Evolutionary conservation across 2,888 invertebrate species (phyloP).

Genomic region (Lordiphosa andalusiaca): DNA sequence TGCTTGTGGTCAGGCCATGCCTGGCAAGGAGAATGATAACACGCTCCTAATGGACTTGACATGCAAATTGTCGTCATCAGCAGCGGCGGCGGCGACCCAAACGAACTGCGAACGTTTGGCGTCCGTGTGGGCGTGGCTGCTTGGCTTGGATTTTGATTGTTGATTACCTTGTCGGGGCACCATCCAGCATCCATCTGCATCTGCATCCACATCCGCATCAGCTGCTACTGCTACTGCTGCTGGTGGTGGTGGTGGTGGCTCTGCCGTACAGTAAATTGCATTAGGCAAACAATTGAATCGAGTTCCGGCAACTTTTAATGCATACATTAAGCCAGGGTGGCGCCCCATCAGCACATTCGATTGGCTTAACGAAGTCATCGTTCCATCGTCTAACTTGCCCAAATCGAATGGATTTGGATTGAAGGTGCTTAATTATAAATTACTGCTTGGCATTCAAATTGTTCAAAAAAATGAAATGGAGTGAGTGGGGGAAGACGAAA

Average conservation of each 20-base stretch:
- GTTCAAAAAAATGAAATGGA: no score
- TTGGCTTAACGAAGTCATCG: slow-evolving; percentile 30
- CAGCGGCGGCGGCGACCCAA: slow-evolving; percentile 19
- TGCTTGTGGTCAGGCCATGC: slow-evolving; percentile 13
- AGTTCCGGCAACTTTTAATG: slow-evolving; percentile 37
- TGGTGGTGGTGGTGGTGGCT: slow-evolving; percentile 13
- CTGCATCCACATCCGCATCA: background rate
- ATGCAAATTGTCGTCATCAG: slow-evolving; percentile 63
- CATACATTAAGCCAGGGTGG: slow-evolving; percentile 26
- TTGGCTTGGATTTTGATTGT: slow-evolving; percentile 54
- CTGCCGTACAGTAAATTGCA: slow-evolving; percentile 47
- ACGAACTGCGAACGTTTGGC: slow-evolving; percentile 8
- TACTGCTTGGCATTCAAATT: no score
- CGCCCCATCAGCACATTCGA: slow-evolving; percentile 12
- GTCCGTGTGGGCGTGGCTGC: slow-evolving; percentile 15
- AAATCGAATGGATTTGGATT: background rate
- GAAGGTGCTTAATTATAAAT: slow-evolving; percentile 4
- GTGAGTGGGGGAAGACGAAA: no score
- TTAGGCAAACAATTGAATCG: slow-evolving; percentile 57
- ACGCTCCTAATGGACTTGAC: slow-evolving; percentile 62
- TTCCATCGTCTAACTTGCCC: background rate
- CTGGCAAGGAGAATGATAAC: slow-evolving; percentile 40
- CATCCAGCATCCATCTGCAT: slow-evolving; percentile 8
- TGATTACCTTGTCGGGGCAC: slow-evolving; percentile 42
- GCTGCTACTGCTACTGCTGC: background rate